Percentiles rank a stretch among this genome's conserved stretches.
These are phyloP conservation scores for Dione vanillae DNA, from an alignment of 2,888 invertebrate genomes.

Conservation along the genomic window DNA sequence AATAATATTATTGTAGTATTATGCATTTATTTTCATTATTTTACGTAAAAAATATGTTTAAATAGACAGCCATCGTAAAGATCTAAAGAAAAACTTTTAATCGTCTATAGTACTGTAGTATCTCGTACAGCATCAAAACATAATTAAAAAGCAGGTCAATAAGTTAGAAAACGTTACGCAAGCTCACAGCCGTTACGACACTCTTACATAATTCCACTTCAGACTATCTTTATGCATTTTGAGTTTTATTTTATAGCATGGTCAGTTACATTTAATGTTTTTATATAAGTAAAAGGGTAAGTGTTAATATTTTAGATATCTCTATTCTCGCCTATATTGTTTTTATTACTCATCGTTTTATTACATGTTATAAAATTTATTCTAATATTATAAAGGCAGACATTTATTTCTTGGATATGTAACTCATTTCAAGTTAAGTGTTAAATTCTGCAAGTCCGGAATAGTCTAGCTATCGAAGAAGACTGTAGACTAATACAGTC, in stretches of 20 bases:
- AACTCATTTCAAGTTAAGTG: too few species aligned
- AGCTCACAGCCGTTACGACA: slow-evolving; percentile 11
- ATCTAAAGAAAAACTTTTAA: not conserved
- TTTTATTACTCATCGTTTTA: too few species aligned
- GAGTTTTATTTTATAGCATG: not conserved
- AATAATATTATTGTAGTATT: not conserved
- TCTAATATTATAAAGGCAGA: too few species aligned
- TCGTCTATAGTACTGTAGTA: not conserved
- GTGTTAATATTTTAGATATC: not conserved
- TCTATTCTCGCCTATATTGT: not conserved
- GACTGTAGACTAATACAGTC: too few species aligned
- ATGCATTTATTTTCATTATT: not conserved
- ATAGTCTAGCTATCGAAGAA: too few species aligned
- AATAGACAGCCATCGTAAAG: too few species aligned
- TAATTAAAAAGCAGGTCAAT: slow-evolving; percentile 5
- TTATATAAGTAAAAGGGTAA: not conserved
- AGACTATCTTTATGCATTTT: slow-evolving; percentile 1
- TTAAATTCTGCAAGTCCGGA: too few species aligned
- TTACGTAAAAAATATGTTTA: too few species aligned
- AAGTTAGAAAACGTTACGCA: slow-evolving; percentile 22
- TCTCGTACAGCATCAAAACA: not conserved
- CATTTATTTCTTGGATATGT: too few species aligned
- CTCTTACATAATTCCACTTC: slow-evolving; percentile 10
- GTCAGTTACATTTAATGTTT: not conserved
- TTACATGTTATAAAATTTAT: too few species aligned